Conservation (phyloP, 2,888 invertebrate species). For the Eupithecia inturbata region DNA sequence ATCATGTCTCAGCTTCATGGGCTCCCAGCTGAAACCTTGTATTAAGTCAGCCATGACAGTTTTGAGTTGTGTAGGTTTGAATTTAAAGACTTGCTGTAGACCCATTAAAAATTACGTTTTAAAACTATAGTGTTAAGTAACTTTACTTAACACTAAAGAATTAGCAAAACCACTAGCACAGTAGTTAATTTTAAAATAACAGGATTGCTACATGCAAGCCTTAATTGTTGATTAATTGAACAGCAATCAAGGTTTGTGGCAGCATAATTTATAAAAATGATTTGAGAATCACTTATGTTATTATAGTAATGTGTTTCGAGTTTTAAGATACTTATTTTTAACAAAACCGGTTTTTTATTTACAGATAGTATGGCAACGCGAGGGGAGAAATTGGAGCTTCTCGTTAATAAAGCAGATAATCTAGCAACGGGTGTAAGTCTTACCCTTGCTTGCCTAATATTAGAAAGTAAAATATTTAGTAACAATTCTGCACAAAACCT, state of each 20-base stretch:
- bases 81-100: neutral
- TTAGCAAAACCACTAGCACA: too few relatives aligned
- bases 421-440: constrained; percentile 90
- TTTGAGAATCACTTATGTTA: neutral
- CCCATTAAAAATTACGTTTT: neutral
- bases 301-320: neutral
- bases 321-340: neutral
- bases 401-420: constrained; percentile 96
- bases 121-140: neutral
- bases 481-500: too few relatives aligned
- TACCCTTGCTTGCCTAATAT: neutral
- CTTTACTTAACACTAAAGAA: too few relatives aligned
- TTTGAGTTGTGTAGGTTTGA: neutral
- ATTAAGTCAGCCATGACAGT: too few relatives aligned
- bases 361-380: constrained; percentile 94
- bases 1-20: too few relatives aligned
- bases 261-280: neutral
- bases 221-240: neutral
- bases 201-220: neutral
- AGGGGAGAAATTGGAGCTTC: constrained; percentile 94
- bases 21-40: too few relatives aligned
- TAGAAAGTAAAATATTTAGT: too few relatives aligned
- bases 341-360: constrained; percentile 50
- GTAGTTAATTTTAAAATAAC: neutral
- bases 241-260: neutral